Evolutionary conservation across 2,888 invertebrate species (phyloP), one percentile per base, ranked within the genome.

Genomic region (Trisateles emortualis): DNA sequence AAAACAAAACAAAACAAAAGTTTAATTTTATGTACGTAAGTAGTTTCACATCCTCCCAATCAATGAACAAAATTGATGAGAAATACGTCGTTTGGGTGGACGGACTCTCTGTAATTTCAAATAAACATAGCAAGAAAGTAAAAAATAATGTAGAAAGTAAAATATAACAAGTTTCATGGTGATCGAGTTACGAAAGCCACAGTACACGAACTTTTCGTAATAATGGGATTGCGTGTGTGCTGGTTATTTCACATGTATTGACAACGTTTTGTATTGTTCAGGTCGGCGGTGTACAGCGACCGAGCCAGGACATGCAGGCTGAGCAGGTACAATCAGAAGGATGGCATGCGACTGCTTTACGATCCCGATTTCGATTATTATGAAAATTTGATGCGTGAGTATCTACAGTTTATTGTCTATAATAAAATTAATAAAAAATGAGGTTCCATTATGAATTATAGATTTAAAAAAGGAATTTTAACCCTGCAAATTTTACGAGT

Each of bases 291-390:
- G 59, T 98, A 97, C 86, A 97, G 97, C 72, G 97, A 97, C 80
- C 94, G 97, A 17, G 97, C 96, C 78, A 94, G 96, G 75, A 97
- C 96, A 40, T 98, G 98, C 81, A 94, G 97, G 30, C 94, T 98
- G 64, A 97, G 97, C 80, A 94, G 97, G 76, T 97, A 96, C 88
- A 97, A 97, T 88, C 96, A 97, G 88, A 95, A 96, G 76, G 97
- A 97, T 81, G 97, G 97, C 36, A 96, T 97, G 95, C 94, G 97
- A 58, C 95, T 98, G 49, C 96, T 97, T 65, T 97, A 97, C 81
- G 98, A 98, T 84, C 97, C 97, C 1, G 97, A 97, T 86, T 98
- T 97, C 84, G 98, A 98, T 90, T 98, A 98, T 87, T 98, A 98
- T 79, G 98, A 98, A 89, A 97, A 97, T 90, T 93, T 98, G 45